phyloP scores from a whole-genome alignment of 2,113 vertebrate species.

The Phyllostomus discolor region DNA sequence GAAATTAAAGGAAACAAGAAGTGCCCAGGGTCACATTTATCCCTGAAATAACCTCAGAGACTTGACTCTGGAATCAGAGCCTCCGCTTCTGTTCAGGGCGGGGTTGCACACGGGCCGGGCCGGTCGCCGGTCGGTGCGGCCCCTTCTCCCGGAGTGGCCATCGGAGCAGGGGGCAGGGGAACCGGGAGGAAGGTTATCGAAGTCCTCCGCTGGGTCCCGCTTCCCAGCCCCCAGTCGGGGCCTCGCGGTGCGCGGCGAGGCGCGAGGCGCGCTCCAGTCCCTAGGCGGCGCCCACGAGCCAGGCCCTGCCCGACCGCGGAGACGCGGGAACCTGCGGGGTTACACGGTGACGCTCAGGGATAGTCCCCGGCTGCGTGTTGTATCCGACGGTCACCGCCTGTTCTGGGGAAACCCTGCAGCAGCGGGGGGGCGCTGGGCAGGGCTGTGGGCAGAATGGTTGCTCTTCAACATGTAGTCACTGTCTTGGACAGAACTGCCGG shows the following conservation, averaged over 20 bases:
- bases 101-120: neutral
- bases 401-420: neutral
- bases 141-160: neutral
- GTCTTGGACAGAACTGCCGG: neutral
- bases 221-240: too few species aligned
- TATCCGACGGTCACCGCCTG: neutral
- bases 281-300: neutral
- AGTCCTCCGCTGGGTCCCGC: neutral
- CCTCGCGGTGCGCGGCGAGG: neutral
- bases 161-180: neutral
- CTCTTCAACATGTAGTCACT: neutral
- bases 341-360: neutral
- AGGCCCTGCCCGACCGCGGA: neutral
- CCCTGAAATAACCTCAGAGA: neutral
- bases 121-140: neutral
- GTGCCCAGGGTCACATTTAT: neutral
- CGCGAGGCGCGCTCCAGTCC: neutral
- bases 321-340: neutral
- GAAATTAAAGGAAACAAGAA: neutral
- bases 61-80: neutral
- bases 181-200: too few species aligned
- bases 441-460: neutral
- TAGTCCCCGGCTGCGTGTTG: neutral
- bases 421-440: neutral
- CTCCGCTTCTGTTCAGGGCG: neutral